phyloP scores from a whole-genome alignment of 1,140 invertebrate species.

The Papilio helenus region DNA sequence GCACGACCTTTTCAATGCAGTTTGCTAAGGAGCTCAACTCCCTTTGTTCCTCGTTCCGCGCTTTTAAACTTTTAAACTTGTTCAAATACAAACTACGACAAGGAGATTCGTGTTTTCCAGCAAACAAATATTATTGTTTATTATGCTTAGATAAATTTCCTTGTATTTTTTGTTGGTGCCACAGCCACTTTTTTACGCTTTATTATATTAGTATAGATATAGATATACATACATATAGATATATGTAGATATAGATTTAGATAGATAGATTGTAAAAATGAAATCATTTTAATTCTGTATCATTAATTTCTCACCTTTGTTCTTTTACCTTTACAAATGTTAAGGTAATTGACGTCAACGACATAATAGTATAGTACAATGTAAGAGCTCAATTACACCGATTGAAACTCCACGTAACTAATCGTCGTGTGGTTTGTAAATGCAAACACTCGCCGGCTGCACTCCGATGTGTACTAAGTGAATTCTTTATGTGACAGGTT shows the following conservation, averaged over 20 bases:
- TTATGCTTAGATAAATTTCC: too few species aligned
- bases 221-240: too few species aligned
- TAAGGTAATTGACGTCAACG: background rate
- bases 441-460: background rate
- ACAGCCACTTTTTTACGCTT: too few species aligned
- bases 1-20: background rate
- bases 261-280: background rate
- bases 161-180: too few species aligned
- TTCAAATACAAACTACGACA: slow-evolving; percentile 7
- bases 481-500: slow-evolving; percentile 5
- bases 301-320: background rate
- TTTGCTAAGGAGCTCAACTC: slow-evolving; percentile 2
- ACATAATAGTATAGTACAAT: background rate
- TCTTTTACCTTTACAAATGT: background rate
- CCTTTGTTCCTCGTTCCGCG: background rate
- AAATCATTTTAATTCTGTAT: background rate
- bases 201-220: too few species aligned
- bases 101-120: background rate
- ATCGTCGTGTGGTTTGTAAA: background rate
- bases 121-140: background rate
- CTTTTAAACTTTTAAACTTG: slow-evolving; percentile 11
- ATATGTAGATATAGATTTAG: too few species aligned
- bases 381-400: background rate
- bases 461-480: background rate
- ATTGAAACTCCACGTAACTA: background rate